Base-by-base conservation (phyloP, 2,888 invertebrate genomes). In the Heliconius ismenius region DNA sequence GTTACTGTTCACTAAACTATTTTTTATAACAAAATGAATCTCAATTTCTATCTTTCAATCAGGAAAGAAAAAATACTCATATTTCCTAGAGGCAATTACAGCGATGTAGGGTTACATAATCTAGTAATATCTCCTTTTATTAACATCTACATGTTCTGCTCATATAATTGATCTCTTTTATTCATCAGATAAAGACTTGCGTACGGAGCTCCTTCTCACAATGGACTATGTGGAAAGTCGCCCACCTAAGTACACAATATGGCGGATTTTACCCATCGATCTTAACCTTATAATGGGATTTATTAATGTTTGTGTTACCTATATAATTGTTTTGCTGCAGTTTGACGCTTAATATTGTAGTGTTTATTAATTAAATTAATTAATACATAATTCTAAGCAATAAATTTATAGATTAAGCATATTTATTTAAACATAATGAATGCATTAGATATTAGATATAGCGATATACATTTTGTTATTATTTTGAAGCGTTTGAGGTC, bases 271-370 rank as follows among this genome's bases (percentile, higher is more conserved):
- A 24, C 28, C 32, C 28, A 64, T 65, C 43, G 54, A 74, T 64
- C n/a, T 65, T n/a, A 65, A 32, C 28, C 65, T 74, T n/a, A 49
- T 64, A 11, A 65, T 49, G 18, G 65, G 65, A 54, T 49, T 74
- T 49, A 74, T 74, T n/a, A 64, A 65, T 36, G 28, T 74, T 49
- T 74, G 74, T 65, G 49, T 74, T 49, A 74, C 74, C 1, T 65
- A 74, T 24, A 74, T 74, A 32, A 74, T 74, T n/a, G 54, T 74
- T 24, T 67, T 67, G 11, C 24, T 67, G n/a, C 67, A 67, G 24
- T 43, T 67, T 15, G 39, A 67, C 18, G 15, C 67, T 39, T 67
- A 67, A 39, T 39, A 32, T 65, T 11, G 11, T 26, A 26, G 15
- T 18, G 2, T 6, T 58, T 58, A 58, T 58, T n/a, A n/a, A 58